A percentile compares a stretch with the other conserved stretches of the same genome.
Conservation (phyloP, 2,888 invertebrate genomes). For the Netelia inedita region DNA sequence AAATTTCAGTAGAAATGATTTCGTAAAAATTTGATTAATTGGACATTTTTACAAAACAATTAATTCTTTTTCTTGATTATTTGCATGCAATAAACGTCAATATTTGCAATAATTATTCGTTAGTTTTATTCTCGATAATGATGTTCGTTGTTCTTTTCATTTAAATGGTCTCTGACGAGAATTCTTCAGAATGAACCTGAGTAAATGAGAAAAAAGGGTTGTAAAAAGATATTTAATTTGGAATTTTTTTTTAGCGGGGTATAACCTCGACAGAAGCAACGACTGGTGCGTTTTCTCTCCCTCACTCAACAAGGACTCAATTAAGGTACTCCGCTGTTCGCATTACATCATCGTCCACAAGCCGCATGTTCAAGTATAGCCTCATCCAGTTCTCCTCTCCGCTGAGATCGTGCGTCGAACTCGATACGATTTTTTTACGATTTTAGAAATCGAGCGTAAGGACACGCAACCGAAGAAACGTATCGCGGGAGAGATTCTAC, state of each 20-base stretch:
- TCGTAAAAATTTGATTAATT: no score
- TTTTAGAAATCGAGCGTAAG: constrained; percentile 83
- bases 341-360: constrained; percentile 70
- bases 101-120: background rate
- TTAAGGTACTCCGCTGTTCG: constrained; percentile 59
- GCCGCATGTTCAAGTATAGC: constrained; percentile 29
- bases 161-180: no score
- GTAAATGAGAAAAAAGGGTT: background rate
- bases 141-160: background rate
- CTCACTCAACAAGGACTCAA: constrained; percentile 78
- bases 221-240: background rate
- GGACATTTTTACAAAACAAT: no score
- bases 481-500: constrained; percentile 2
- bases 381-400: constrained; percentile 47
- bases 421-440: constrained; percentile 74
- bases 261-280: constrained; percentile 1
- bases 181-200: background rate
- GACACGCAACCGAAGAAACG: constrained; percentile 72
- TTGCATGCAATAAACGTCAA: background rate
- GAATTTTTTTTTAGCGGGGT: no score
- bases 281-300: constrained; percentile 73
- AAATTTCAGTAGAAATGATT: no score
- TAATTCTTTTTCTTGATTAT: no score
- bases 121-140: background rate
- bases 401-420: constrained; percentile 77